These are phyloP conservation scores for Tenthredo distinguenda DNA, from an alignment of 2,888 invertebrate species.

Conservation along the genomic window DNA sequence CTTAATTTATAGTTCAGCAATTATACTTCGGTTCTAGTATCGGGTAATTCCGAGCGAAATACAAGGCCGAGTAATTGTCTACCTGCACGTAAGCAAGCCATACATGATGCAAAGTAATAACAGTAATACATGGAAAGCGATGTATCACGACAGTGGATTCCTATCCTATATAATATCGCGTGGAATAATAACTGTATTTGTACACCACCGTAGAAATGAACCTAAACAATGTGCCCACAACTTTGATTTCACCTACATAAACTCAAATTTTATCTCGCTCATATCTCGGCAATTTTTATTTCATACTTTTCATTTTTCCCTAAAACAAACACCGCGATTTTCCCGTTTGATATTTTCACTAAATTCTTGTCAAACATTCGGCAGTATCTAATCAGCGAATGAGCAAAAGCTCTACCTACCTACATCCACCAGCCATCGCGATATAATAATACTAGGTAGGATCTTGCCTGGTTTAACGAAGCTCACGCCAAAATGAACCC, in stretches of 20 bases:
- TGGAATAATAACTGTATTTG: not conserved
- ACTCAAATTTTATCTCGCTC: not conserved
- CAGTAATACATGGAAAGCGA: not conserved
- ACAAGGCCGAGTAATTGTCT: not conserved
- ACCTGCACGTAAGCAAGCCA: not conserved
- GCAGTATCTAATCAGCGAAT: not conserved
- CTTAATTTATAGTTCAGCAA: not conserved
- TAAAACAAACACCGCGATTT: not conserved
- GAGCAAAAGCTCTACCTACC: not conserved
- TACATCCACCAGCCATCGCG: no score
- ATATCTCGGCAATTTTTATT: not conserved
- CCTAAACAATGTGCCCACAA: not conserved
- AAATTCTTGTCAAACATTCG: not conserved
- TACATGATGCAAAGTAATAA: not conserved
- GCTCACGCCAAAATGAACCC: constrained; percentile 13
- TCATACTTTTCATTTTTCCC: not conserved
- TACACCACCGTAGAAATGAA: not conserved
- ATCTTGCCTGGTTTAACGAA: not conserved
- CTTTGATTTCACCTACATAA: not conserved
- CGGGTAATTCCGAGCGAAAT: not conserved
- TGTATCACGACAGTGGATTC: not conserved
- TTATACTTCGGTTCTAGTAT: not conserved
- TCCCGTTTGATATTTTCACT: not conserved
- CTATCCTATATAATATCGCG: not conserved
- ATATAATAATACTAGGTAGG: not conserved